Evolutionary conservation across 2,113 vertebrate genomes (phyloP).

Genomic region (Meleagris gallopavo): DNA sequence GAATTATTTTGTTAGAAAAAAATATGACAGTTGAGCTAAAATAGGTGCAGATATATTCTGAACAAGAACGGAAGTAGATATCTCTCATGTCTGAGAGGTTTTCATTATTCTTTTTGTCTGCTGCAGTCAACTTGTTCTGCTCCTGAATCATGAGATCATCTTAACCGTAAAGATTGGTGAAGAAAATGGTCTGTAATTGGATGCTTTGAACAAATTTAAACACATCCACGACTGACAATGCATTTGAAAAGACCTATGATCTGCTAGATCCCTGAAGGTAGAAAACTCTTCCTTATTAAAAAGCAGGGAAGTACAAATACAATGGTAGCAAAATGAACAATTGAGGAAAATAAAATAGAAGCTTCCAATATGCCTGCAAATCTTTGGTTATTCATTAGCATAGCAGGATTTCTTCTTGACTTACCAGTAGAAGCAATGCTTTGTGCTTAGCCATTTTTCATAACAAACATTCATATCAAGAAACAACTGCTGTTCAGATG

Average conservation of each 20-base stretch:
- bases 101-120: background rate
- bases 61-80: background rate
- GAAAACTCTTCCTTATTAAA: background rate
- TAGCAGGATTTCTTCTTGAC: background rate
- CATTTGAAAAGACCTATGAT: background rate
- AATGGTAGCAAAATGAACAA: background rate
- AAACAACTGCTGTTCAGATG: background rate
- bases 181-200: background rate
- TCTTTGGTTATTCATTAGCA: background rate
- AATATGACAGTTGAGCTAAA: background rate
- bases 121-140: background rate
- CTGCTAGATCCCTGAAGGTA: background rate
- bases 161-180: background rate
- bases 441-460: background rate
- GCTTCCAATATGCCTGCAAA: background rate
- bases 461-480: background rate
- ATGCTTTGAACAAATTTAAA: background rate
- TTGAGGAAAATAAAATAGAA: background rate
- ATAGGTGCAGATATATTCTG: background rate
- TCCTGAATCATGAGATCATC: background rate
- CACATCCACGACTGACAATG: background rate
- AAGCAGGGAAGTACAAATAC: background rate
- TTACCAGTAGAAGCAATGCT: background rate
- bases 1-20: background rate
- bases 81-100: background rate